phyloP scores from a whole-genome alignment of 2,888 invertebrate species.

The Cecidostiba fungosa region DNA sequence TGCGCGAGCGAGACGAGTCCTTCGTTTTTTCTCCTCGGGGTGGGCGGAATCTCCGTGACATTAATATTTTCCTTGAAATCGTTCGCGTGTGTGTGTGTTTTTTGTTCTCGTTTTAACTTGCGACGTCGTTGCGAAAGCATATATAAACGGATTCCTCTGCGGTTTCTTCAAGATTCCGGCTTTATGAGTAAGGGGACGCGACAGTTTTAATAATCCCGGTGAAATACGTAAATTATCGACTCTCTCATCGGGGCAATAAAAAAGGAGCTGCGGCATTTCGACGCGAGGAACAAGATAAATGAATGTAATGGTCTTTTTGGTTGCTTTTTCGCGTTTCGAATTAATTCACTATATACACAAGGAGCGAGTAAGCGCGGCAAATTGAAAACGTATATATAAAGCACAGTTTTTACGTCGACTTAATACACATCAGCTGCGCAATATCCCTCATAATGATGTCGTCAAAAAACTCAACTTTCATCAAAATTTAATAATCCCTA shows the following conservation, averaged over 20 bases:
- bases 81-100: conserved; percentile 25
- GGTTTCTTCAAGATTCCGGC: conserved; percentile 54
- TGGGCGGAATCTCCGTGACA: conserved; percentile 64
- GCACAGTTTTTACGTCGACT: neutral
- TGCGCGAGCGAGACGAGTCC: conserved; percentile 52
- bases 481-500: conserved; percentile 48
- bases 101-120: conserved; percentile 28
- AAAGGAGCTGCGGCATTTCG: conserved; percentile 22
- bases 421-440: neutral
- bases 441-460: neutral
- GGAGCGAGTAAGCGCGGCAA: no score
- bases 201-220: conserved; percentile 61
- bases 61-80: conserved; percentile 64
- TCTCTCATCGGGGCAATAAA: conserved; percentile 52
- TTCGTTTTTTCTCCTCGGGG: conserved; percentile 51
- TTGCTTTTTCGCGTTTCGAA: neutral
- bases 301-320: neutral
- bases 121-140: conserved; percentile 51
- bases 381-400: no score
- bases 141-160: conserved; percentile 31
- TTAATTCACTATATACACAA: neutral
- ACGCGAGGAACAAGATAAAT: neutral
- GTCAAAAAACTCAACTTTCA: conserved; percentile 21
- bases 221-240: conserved; percentile 57
- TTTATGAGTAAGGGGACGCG: conserved; percentile 51